phyloP scores from a whole-genome alignment of 2,888 invertebrate species.

The Apeira syringaria region DNA sequence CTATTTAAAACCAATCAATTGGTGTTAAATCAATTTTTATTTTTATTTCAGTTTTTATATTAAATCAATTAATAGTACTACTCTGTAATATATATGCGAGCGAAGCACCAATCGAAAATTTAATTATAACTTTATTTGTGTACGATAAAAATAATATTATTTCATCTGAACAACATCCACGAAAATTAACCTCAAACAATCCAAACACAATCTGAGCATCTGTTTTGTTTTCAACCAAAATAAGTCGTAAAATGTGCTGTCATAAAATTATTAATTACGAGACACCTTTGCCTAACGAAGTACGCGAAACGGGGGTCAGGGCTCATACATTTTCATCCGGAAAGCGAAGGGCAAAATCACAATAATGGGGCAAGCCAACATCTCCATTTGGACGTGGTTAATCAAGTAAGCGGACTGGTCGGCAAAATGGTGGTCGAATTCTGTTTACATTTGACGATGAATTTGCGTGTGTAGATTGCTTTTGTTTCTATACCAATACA shows the following conservation, averaged over 20 bases:
- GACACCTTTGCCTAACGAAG: conserved; percentile 26
- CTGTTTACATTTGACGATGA: background rate
- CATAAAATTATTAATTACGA: conserved; percentile 31
- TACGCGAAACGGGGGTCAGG: conserved; percentile 17
- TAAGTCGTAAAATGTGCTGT: conserved; percentile 28
- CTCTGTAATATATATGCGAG: too few relatives aligned
- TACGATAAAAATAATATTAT: too few relatives aligned
- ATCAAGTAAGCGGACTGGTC: conserved; percentile 24
- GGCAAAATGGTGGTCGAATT: conserved; percentile 6
- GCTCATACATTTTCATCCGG: conserved; percentile 23
- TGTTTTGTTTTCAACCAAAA: conserved; percentile 22
- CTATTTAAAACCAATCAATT: too few relatives aligned
- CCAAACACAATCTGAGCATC: conserved; percentile 15
- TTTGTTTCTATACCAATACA: too few relatives aligned
- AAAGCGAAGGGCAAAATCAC: conserved; percentile 22
- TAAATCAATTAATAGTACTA: too few relatives aligned
- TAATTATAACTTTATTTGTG: too few relatives aligned
- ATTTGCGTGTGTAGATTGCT: too few relatives aligned
- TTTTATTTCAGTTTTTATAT: too few relatives aligned
- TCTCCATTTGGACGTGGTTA: conserved; percentile 31
- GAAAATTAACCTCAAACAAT: conserved; percentile 6
- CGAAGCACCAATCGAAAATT: too few relatives aligned
- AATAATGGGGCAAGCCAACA: conserved; percentile 26
- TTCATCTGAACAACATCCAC: too few relatives aligned
- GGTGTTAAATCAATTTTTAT: too few relatives aligned